Evolutionary conservation across 92 coral and sea anemone genomes (phyloP).

Genomic region (Phenganax subtilis): DNA sequence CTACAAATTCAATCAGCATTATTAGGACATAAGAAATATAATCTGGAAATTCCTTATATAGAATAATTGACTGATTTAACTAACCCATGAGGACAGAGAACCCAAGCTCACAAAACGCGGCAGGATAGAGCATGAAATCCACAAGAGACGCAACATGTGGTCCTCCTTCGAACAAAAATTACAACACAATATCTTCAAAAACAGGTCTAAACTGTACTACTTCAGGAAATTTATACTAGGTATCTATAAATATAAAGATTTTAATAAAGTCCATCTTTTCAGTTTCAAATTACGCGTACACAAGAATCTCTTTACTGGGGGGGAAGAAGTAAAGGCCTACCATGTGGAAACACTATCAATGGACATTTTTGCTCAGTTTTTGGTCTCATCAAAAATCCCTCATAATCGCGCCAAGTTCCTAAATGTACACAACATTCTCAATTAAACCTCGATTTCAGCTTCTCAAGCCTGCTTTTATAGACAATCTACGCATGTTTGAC

Average conservation of each 20-base stretch:
- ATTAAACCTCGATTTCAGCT: not conserved
- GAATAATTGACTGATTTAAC: not conserved
- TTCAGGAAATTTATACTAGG: too few species aligned
- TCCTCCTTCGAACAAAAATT: slow-evolving; percentile 36
- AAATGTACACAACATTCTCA: not conserved
- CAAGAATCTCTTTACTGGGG: too few species aligned
- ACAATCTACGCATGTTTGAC: not conserved
- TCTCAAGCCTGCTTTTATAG: not conserved
- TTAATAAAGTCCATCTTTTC: too few species aligned
- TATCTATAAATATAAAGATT: too few species aligned
- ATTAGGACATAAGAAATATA: not conserved
- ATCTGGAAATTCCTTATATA: not conserved
- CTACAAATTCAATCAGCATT: too few species aligned
- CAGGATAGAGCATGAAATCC: slow-evolving; percentile 49
- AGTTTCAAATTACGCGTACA: not conserved
- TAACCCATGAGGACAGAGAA: slow-evolving; percentile 74
- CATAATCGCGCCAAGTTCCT: slow-evolving; percentile 68
- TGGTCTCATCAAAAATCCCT: slow-evolving; percentile 67
- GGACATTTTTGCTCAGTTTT: slow-evolving; percentile 46
- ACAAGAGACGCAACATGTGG: slow-evolving; percentile 57
- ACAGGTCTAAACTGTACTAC: too few species aligned
- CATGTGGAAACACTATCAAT: slow-evolving; percentile 72
- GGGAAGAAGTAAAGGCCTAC: slow-evolving; percentile 8
- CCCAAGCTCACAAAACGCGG: slow-evolving; percentile 68
- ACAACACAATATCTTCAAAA: not conserved